Evolutionary conservation across 2,797 vertebrate species (phyloP).

Genomic region (Spea hammondii): DNA sequence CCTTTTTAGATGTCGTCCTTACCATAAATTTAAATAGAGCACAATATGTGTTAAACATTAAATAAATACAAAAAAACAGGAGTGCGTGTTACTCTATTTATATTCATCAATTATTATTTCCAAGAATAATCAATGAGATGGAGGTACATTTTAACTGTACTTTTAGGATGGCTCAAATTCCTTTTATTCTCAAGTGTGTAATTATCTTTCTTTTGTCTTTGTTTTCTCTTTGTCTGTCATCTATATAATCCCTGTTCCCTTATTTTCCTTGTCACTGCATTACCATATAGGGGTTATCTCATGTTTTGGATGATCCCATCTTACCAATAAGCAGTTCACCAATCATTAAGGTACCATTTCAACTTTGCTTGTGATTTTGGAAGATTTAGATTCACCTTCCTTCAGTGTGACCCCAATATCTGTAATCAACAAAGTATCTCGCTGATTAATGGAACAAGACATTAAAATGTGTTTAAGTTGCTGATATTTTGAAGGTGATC

Average conservation of each 20-base stretch:
- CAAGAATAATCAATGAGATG: too few relatives aligned
- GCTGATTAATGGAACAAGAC: neutral
- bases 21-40: too few relatives aligned
- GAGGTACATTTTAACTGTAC: too few relatives aligned
- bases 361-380: constrained; percentile 42
- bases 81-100: too few relatives aligned
- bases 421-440: neutral
- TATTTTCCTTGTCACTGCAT: constrained; percentile 49
- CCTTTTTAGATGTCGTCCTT: too few relatives aligned
- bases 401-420: neutral
- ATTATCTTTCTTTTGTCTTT: constrained; percentile 24
- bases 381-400: constrained; percentile 24
- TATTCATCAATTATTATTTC: too few relatives aligned
- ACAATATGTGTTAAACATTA: too few relatives aligned
- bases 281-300: constrained; percentile 51
- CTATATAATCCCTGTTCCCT: constrained; percentile 46
- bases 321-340: constrained; percentile 52
- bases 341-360: constrained; percentile 47
- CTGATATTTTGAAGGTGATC: constrained; percentile 14
- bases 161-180: too few relatives aligned
- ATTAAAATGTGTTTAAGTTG: neutral
- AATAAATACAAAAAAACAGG: too few relatives aligned
- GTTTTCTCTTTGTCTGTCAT: constrained; percentile 33
- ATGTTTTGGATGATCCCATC: constrained; percentile 50
- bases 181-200: neutral